Evolutionary conservation across 2,888 invertebrate species (phyloP).

Genomic region (Cephalotes varians): DNA sequence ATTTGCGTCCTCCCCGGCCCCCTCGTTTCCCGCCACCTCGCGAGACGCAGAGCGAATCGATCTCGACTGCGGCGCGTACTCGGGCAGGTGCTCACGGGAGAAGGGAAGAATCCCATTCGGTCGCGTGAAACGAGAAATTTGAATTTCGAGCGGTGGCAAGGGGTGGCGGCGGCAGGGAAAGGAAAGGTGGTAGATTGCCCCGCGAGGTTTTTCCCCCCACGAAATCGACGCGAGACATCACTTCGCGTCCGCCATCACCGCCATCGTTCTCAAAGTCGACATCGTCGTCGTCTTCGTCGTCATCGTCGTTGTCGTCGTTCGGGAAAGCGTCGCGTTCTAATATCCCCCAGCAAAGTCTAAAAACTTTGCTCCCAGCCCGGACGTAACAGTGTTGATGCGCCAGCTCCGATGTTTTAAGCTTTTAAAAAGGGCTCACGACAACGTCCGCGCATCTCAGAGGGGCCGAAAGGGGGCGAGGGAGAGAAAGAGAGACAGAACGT

Average conservation of each 20-base stretch:
- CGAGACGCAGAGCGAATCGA: conserved; percentile 69
- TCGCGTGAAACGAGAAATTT: conserved; percentile 74
- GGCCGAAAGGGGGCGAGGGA: conserved; percentile 58
- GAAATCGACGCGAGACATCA: conserved; percentile 67
- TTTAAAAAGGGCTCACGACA: conserved; percentile 76
- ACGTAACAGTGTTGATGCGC: conserved; percentile 74
- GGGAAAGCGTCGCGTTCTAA: conserved; percentile 63
- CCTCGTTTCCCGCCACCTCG: conserved; percentile 72
- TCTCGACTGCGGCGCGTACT: conserved; percentile 57
- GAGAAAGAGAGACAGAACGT: conserved; percentile 64
- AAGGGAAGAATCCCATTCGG: conserved; percentile 72
- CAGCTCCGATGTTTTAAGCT: conserved; percentile 79
- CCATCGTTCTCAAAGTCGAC: no score
- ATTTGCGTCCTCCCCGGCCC: conserved; percentile 73
- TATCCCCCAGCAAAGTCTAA: conserved; percentile 78
- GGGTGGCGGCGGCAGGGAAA: neutral
- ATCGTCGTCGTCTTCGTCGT: neutral
- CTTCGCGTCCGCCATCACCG: conserved; percentile 32
- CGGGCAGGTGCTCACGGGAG: conserved; percentile 65
- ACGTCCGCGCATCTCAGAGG: conserved; percentile 60
- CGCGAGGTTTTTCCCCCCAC: conserved; percentile 66
- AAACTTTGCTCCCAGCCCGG: conserved; percentile 79
- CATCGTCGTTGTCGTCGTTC: neutral
- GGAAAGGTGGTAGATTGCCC: conserved; percentile 43
- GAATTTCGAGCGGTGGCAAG: conserved; percentile 67